phyloP scores from a whole-genome alignment of 30 jellyfish, hydroid and myxozoan species.

The Catostylus mosaicus region DNA sequence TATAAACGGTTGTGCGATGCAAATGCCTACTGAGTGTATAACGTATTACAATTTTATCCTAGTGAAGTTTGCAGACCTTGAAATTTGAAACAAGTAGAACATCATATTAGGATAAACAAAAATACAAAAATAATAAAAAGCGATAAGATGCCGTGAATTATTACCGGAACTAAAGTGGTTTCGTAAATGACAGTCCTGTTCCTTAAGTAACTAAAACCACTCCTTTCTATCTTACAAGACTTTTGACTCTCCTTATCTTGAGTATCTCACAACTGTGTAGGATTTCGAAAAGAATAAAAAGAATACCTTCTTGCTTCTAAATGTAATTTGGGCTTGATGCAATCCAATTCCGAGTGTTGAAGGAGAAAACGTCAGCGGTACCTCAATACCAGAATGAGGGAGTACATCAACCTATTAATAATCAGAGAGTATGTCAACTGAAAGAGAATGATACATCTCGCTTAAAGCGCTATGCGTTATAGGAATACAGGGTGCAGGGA shows the following conservation, averaged over 20 bases:
- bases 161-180: neutral
- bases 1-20: too few species aligned
- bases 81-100: too few species aligned
- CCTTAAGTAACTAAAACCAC: neutral
- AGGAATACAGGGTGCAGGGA: too few species aligned
- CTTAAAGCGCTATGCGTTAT: too few species aligned
- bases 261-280: too few species aligned
- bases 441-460: too few species aligned
- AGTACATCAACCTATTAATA: constrained; percentile 55
- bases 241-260: too few species aligned
- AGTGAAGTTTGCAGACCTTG: too few species aligned
- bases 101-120: too few species aligned
- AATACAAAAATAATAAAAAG: too few species aligned
- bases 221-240: neutral
- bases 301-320: constrained; percentile 56
- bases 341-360: constrained; percentile 72
- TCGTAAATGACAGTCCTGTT: neutral
- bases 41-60: too few species aligned
- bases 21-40: too few species aligned
- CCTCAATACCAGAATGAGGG: constrained; percentile 76
- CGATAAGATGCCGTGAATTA: neutral
- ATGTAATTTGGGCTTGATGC: constrained; percentile 72
- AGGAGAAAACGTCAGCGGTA: constrained; percentile 81
- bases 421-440: neutral
- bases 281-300: neutral